A percentile compares a stretch with the other conserved stretches of the same genome.
These are phyloP conservation scores for Leptonema lineaticorne DNA, from an alignment of 1,140 invertebrate genomes.

Conservation along the genomic window DNA sequence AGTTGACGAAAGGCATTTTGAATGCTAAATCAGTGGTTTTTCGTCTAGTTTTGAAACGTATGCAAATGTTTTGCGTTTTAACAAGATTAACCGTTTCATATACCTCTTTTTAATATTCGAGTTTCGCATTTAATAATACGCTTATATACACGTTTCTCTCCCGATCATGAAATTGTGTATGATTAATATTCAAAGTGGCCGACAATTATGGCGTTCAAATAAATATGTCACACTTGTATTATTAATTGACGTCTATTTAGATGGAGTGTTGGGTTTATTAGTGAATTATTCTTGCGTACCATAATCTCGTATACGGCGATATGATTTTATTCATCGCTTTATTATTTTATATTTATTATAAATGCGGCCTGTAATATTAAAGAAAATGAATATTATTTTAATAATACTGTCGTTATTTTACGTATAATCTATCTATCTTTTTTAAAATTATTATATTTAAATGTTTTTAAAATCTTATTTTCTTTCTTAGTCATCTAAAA, in stretches of 20 bases:
- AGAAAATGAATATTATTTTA: not conserved
- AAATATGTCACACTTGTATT: not conserved
- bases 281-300: conserved; percentile 31
- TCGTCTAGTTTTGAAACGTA: not conserved
- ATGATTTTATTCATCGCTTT: conserved; percentile 5
- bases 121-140: no score
- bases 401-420: not conserved
- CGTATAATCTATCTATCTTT: no score
- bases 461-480: no score
- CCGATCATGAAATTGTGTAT: not conserved
- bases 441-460: no score
- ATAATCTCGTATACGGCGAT: conserved; percentile 25
- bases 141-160: no score
- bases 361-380: not conserved
- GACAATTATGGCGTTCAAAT: no score
- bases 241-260: conserved; percentile 36
- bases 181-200: not conserved
- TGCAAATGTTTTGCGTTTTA: not conserved
- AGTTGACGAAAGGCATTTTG: conserved; percentile 3
- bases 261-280: conserved; percentile 33
- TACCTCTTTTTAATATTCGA: not conserved
- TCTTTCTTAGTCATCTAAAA: no score
- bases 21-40: not conserved
- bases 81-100: not conserved
- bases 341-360: conserved; percentile 19